Conservation (phyloP, 2,888 invertebrate species). For the Diplolepis rosae region DNA sequence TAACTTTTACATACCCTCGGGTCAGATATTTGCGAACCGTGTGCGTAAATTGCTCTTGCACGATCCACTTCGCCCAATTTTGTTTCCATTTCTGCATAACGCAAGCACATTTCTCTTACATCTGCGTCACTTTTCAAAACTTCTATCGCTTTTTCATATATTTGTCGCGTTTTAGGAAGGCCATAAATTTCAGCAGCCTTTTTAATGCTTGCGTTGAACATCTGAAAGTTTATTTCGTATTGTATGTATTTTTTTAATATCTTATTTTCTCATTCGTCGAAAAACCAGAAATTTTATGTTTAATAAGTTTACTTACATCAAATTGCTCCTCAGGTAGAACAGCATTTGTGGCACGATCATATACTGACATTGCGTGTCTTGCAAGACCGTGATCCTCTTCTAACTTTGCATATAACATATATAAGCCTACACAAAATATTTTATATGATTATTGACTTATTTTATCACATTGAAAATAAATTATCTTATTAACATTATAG, state of each 20-base stretch:
- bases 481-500: too few relatives aligned
- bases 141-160: slow-evolving; percentile 98
- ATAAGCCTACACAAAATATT: slow-evolving; percentile 78
- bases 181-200: slow-evolving; percentile 99
- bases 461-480: not conserved
- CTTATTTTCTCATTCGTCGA: too few relatives aligned
- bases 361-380: slow-evolving; percentile 99
- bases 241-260: too few relatives aligned
- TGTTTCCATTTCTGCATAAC: slow-evolving; percentile 98
- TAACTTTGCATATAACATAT: slow-evolving; percentile 96
- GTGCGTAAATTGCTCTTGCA: slow-evolving; percentile 96
- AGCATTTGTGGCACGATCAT: slow-evolving; percentile 94
- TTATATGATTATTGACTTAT: not conserved
- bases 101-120: slow-evolving; percentile 95
- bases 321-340: slow-evolving; percentile 96
- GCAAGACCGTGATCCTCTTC: slow-evolving; percentile 99
- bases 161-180: slow-evolving; percentile 95
- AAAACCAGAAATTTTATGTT: too few relatives aligned
- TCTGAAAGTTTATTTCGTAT: slow-evolving; percentile 73
- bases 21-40: slow-evolving; percentile 99
- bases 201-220: slow-evolving; percentile 99
- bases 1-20: slow-evolving; percentile 86
- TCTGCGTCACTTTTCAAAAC: slow-evolving; percentile 91
- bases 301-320: too few relatives aligned
- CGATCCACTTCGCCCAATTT: slow-evolving; percentile 98